Evolutionary conservation across 1,140 invertebrate species (phyloP), one percentile per base, ranked within the genome.

Genomic region (Pygmarrhopalites habei): DNA sequence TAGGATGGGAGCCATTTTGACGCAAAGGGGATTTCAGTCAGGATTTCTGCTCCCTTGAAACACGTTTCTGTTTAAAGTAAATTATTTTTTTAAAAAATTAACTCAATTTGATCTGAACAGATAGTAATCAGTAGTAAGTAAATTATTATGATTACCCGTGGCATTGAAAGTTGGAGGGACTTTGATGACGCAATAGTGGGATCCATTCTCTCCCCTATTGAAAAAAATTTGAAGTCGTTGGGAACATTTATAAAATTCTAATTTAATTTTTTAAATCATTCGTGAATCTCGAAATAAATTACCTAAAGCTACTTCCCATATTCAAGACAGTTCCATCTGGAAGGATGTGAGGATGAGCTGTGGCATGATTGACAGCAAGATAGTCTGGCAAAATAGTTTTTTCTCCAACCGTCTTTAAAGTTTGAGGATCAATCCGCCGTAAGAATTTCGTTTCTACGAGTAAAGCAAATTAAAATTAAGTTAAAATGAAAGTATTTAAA

Each of bases 1-100:
- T 81, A 82, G n/a, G 70, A 64, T 58, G 77, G 73, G 62, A 73
- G 67, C 15, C 73, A 64, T 52, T 70, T 75, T 72, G 75, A 76
- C 25, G 74, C 65, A 5, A 75, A 73, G 1, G 73, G 72, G 56
- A 82, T 72, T 3, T 69, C 72, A n/a, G 72, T 68, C 15, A 76
- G 39, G 15, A 75, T 71, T 23, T 69, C 69, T 4, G 72, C 70
- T n/a, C n/a, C n/a, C n/a, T 74, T 64, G 30, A 68, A 63, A 49
- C n/a, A 72, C 73, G 43, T 32, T 46, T 4, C 57, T 58, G 12
- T 62, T 62, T 70, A 35, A 47, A n/a, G 15, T 21, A 47, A 39
- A 29, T n/a, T n/a, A n/a, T n/a, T n/a, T n/a, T n/a, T n/a, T n/a
- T n/a, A n/a, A n/a, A n/a, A n/a, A n/a, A n/a, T n/a, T n/a, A n/a